Evolutionary conservation across 1,140 invertebrate genomes (phyloP), one percentile per base, ranked within the genome.

Genomic region (Dreissena rostriformis): DNA sequence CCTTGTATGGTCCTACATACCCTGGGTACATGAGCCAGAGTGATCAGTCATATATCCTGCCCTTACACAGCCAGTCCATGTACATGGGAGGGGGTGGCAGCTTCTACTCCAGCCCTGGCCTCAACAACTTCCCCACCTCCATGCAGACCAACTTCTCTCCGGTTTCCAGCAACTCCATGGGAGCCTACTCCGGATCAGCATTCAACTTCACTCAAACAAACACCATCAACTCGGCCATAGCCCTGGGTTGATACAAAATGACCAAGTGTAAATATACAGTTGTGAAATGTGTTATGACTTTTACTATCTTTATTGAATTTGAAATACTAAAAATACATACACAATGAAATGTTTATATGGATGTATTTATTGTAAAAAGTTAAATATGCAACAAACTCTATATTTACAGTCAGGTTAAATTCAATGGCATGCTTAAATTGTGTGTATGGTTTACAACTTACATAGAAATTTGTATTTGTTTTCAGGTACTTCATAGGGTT

Each of bases 1-100:
- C 82, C 29, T 80, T 86, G 51, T 91, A 90, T 90, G 90, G 90
- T 66, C 84, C 88, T 19, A 88, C 90, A 17, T 90, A 92, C 88
- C 88, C 91, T 67, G 86, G 87, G 14, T 91, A 91, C 82, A 89
- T 91, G 86, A 87, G 49, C 4, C 61, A 14, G 4, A 66, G 49
- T n/a, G 80, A 82, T 0, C 80, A 82, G 51, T 39, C n/a, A 0
- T 74, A 29, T 8, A 39, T 39, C 4, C 39, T 39, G 39, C 39
- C 39, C 52, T 15, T 14, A 14, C 26, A 39, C n/a, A 22, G 7
- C 68, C 19, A 72, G 15, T 1, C 29, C 65, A 72, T 82, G 53
- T 68, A 66, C 55, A 80, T 71, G 39, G 39, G 39, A 39, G 39
- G 39, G 39, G 39, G 39, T 39, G 39, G 39, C 39, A 39, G 39